Evolutionary conservation across 2,888 invertebrate genomes (phyloP).

Genomic region (Leucoma salicis): DNA sequence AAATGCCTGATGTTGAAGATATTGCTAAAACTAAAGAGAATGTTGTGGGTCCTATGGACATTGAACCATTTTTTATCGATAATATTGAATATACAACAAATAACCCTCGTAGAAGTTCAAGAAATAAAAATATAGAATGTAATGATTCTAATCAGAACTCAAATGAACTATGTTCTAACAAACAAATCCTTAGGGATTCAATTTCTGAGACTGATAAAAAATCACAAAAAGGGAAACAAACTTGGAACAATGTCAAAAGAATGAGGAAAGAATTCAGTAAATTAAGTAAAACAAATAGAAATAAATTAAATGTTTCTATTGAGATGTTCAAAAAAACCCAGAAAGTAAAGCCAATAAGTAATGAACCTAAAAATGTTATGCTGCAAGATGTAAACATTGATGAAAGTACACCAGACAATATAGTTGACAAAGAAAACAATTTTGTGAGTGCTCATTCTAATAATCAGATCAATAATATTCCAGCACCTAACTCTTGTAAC

Average conservation of each 20-base stretch:
- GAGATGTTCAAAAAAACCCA: constrained; percentile 67
- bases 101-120: constrained; percentile 63
- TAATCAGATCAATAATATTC: constrained; percentile 2
- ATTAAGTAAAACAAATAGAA: constrained; percentile 60
- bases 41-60: constrained; percentile 49
- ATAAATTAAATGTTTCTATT: constrained; percentile 72
- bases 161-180: constrained; percentile 36
- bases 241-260: constrained; percentile 70
- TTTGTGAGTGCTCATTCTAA: constrained; percentile 3
- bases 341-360: constrained; percentile 30
- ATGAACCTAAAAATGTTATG: constrained; percentile 16
- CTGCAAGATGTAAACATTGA: constrained; percentile 45
- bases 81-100: constrained; percentile 52
- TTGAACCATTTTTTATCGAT: constrained; percentile 52
- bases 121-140: constrained; percentile 50
- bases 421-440: constrained; percentile 21
- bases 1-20: constrained; percentile 51
- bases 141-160: constrained; percentile 31
- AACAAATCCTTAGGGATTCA: constrained; percentile 43
- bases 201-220: constrained; percentile 48
- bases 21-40: constrained; percentile 45
- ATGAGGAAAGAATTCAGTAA: constrained; percentile 75
- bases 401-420: constrained; percentile 51
- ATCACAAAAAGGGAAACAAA: constrained; percentile 50
- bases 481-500: background rate